Conservation (phyloP, 2,113 vertebrate species). For the Bufo bufo region DNA sequence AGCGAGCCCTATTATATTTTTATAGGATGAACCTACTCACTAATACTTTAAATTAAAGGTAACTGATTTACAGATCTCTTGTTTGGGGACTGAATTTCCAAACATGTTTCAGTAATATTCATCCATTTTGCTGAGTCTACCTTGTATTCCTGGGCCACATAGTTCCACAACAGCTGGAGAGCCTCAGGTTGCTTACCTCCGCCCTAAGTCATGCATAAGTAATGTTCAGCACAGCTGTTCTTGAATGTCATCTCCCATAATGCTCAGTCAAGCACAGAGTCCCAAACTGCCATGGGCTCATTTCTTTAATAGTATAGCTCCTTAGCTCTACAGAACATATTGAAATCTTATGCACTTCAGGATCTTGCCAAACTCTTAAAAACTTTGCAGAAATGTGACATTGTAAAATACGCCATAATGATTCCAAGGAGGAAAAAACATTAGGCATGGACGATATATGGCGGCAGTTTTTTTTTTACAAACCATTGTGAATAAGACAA, state of each 20-base stretch:
- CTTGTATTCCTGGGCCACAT: background rate
- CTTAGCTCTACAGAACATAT: background rate
- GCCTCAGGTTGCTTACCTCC: constrained; percentile 21
- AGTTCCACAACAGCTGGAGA: constrained; percentile 3
- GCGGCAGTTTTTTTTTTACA: too few relatives aligned
- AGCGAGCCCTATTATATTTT: too few relatives aligned
- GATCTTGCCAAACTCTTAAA: background rate
- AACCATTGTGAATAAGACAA: too few relatives aligned
- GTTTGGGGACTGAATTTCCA: background rate
- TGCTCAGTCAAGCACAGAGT: constrained; percentile 24
- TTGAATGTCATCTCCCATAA: background rate
- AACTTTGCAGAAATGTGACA: background rate
- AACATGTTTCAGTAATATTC: background rate
- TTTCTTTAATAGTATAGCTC: background rate
- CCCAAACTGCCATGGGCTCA: constrained; percentile 15
- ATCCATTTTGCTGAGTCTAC: background rate
- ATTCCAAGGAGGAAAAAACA: background rate
- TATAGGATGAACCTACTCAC: too few relatives aligned
- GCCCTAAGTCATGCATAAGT: constrained; percentile 6
- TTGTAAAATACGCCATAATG: background rate
- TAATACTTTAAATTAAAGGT: too few relatives aligned
- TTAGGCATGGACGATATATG: too few relatives aligned
- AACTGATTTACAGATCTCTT: too few relatives aligned
- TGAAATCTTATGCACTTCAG: background rate
- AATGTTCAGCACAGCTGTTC: constrained; percentile 17